These are phyloP conservation scores for Motacilla tschutschensis DNA, from an alignment of 2,113 vertebrate species.

Conservation along the genomic window DNA sequence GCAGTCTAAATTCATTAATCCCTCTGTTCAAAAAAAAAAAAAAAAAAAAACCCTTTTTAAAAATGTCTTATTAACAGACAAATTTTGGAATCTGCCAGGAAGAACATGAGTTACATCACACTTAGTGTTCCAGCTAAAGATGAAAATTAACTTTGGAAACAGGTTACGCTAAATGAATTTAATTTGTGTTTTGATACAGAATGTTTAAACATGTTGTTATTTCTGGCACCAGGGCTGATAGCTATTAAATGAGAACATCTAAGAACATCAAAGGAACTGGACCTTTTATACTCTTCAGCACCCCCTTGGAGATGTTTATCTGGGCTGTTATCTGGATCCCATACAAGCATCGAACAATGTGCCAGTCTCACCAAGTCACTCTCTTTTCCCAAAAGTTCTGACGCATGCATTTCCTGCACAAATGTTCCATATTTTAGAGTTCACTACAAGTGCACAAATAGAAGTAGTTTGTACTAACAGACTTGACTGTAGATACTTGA, in stretches of 20 bases:
- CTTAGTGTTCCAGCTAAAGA: conserved; percentile 46
- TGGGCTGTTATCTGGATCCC: conserved; percentile 76
- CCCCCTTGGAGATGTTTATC: conserved; percentile 78
- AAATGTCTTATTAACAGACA: no score
- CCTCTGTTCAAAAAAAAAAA: conserved; percentile 12
- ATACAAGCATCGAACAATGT: conserved; percentile 73
- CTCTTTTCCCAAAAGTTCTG: conserved; percentile 65
- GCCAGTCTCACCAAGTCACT: conserved; percentile 67
- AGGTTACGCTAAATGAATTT: conserved; percentile 55
- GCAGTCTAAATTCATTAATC: conserved; percentile 66
- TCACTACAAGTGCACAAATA: conserved; percentile 77
- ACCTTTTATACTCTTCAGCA: conserved; percentile 68
- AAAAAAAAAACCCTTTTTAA: no score
- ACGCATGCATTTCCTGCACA: conserved; percentile 63
- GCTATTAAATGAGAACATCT: conserved; percentile 75
- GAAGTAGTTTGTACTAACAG: conserved; percentile 65
- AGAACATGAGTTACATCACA: conserved; percentile 58
- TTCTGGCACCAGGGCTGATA: conserved; percentile 71
- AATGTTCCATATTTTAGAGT: conserved; percentile 77
- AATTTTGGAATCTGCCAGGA: no score
- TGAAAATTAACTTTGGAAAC: conserved; percentile 62
- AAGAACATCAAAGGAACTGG: conserved; percentile 76
- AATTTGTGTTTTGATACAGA: conserved; percentile 65
- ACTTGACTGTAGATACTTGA: conserved; percentile 64
- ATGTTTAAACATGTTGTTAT: conserved; percentile 77